A percentile compares a stretch with the other conserved stretches of the same genome.
These are phyloP conservation scores for Acarapis woodi DNA, from an alignment of 1,140 invertebrate genomes.

Conservation along the genomic window DNA sequence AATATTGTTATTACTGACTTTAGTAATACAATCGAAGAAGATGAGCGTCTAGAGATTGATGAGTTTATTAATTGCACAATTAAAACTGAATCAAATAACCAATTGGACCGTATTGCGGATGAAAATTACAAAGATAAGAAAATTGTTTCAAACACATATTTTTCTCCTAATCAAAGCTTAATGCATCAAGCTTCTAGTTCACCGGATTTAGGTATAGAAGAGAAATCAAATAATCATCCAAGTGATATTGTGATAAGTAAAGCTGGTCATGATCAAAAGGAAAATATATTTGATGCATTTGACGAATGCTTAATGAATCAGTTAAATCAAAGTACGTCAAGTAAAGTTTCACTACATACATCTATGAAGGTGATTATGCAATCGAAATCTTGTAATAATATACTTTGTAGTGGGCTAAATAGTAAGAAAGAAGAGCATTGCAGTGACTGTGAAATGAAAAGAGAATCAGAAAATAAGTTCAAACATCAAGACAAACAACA, in stretches of 20 bases:
- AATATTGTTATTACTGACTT: slow-evolving; percentile 10
- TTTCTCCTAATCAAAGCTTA: neutral
- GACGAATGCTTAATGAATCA: too few relatives aligned
- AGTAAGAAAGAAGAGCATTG: too few relatives aligned
- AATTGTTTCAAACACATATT: neutral
- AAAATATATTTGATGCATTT: neutral
- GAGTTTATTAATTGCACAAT: too few relatives aligned
- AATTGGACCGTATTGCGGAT: neutral
- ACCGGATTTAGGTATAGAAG: slow-evolving; percentile 5
- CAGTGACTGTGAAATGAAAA: too few relatives aligned
- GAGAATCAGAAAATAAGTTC: too few relatives aligned
- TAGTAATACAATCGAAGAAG: neutral
- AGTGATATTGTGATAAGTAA: neutral
- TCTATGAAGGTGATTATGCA: slow-evolving; percentile 9
- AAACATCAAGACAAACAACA: too few relatives aligned
- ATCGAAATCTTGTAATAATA: slow-evolving; percentile 11
- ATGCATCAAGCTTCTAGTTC: slow-evolving; percentile 10
- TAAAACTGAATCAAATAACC: neutral
- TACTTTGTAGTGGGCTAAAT: too few relatives aligned
- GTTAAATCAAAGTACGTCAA: too few relatives aligned
- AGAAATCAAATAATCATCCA: neutral
- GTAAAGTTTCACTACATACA: slow-evolving; percentile 3
- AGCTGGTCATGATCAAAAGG: neutral
- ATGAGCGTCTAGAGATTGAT: neutral
- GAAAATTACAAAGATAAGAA: neutral